Evolutionary conservation across 1,140 invertebrate species (phyloP), one percentile per base, ranked within the genome.

Genomic region (Drosophila lini): DNA sequence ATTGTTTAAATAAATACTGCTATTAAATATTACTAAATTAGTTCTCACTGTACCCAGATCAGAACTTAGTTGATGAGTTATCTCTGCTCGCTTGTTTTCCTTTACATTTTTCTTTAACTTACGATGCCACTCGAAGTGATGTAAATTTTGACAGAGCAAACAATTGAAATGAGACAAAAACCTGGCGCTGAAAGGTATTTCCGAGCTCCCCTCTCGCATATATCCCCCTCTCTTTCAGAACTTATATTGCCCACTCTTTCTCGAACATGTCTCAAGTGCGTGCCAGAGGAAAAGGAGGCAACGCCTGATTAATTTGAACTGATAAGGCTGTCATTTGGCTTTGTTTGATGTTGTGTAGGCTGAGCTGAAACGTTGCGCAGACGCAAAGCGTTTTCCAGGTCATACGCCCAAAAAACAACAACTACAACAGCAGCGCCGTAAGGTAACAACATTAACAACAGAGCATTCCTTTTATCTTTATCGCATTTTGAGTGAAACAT

Each of bases 231-330:
- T 45, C 45, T 41, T 9, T 55, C 47, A 10, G 15, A 42, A 38
- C 32, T 1, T 3, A 3, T 64, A 5, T 38, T 5, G 5, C 34
- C 22, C 11, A 13, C 65, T 59, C 60, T 45, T 42, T 56, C 32
- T n/a, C 16, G 19, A 40, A 53, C 71, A 42, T 75, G 73, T 74
- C 48, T 75, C 73, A 44, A 75, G 73, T 75, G 73, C 73, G 73
- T 75, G 71, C 73, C 73, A 75, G 8, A 41, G 58, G 32, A 58
- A 50, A 63, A 68, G 57, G 71, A 79, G 82, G 75, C 83, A 86
- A 86, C 71, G 82, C 82, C 82, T 86, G 82, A 86, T 86, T 86
- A 86, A 86, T 86, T 88, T 86, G 61, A 88, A 82, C 82, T 88
- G 82, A 86, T 86, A 86, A 86, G 83, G 58, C 60, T 71, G 71